These are phyloP conservation scores for Pseudotriccus pelzelni DNA, from an alignment of 2,797 vertebrate genomes.

Conservation along the genomic window DNA sequence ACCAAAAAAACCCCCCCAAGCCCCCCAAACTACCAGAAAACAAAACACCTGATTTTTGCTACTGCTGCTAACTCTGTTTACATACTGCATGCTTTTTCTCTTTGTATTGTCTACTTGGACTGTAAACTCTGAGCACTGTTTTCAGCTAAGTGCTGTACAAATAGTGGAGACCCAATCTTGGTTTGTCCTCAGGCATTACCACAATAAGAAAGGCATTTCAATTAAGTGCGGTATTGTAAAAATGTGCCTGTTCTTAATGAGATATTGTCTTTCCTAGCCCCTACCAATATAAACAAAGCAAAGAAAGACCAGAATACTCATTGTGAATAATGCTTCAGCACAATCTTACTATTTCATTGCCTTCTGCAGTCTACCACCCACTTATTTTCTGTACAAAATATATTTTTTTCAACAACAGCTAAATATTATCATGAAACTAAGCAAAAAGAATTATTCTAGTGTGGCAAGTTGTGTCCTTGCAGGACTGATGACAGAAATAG, in stretches of 20 bases:
- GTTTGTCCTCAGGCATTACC: neutral
- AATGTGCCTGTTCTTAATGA: neutral
- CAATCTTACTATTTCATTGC: neutral
- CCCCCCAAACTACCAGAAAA: no score
- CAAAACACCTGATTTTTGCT: neutral
- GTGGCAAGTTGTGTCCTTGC: neutral
- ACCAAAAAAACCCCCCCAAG: no score
- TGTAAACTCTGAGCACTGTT: neutral
- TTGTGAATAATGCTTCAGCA: neutral
- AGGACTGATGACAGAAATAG: neutral
- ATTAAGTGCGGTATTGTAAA: neutral
- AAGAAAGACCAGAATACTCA: neutral
- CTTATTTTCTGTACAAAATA: neutral
- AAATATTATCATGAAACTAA: neutral
- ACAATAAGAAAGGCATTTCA: constrained; percentile 15
- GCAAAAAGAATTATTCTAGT: neutral
- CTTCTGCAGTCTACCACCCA: neutral
- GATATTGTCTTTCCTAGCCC: neutral
- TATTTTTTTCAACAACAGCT: neutral
- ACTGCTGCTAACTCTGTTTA: neutral
- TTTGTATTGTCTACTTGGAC: neutral
- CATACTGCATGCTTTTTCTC: neutral
- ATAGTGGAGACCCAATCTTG: neutral
- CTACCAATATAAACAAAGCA: neutral
- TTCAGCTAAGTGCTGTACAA: neutral